These are phyloP conservation scores for Microhierax caerulescens DNA, from an alignment of 2,797 vertebrate genomes.

Conservation along the genomic window DNA sequence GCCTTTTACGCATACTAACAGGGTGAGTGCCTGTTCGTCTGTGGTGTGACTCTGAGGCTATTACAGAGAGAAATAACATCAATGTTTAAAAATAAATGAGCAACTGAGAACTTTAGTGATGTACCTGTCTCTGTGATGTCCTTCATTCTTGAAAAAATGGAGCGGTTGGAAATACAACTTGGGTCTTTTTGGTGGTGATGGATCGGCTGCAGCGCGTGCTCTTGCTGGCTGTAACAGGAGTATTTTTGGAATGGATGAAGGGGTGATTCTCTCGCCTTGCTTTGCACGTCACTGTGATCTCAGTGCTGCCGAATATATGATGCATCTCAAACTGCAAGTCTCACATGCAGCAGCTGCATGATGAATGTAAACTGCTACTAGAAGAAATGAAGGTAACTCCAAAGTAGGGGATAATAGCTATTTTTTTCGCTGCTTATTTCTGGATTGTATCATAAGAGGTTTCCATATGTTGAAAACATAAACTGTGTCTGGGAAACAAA, in stretches of 20 bases:
- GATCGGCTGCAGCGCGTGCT: neutral
- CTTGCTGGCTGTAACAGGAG: neutral
- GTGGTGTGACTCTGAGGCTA: slow-evolving; percentile 22
- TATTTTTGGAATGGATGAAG: slow-evolving; percentile 36
- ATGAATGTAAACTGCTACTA: neutral
- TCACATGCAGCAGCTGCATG: neutral
- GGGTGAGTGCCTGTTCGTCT: neutral
- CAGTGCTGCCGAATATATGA: slow-evolving; percentile 28
- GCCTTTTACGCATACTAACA: neutral
- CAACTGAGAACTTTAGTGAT: neutral
- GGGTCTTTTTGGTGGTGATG: neutral
- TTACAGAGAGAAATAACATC: neutral
- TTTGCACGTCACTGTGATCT: slow-evolving; percentile 55
- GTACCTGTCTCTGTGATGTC: neutral
- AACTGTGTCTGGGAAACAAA: neutral
- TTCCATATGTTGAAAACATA: neutral
- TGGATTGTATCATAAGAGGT: neutral
- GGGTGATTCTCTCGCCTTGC: slow-evolving; percentile 35
- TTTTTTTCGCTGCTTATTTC: neutral
- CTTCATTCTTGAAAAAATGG: neutral
- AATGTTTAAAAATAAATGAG: neutral
- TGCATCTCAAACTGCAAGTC: neutral
- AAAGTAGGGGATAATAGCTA: neutral
- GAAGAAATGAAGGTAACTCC: neutral
- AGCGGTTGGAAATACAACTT: neutral